Evolutionary conservation across 2,888 invertebrate species (phyloP), one percentile per base, ranked within the genome.

Genomic region (Carterocephalus palaemon): DNA sequence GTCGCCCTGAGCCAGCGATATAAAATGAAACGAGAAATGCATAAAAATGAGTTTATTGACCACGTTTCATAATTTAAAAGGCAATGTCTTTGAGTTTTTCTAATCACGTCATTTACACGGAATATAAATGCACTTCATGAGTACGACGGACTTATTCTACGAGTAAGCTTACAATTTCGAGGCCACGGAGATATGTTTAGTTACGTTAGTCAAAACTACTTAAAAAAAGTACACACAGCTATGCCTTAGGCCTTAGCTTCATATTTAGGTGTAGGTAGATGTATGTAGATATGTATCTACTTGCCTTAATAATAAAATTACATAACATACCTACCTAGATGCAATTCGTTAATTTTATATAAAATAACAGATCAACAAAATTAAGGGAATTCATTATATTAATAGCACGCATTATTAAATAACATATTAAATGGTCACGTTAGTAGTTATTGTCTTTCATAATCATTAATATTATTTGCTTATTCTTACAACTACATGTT

Each of bases 391-490:
- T 17, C 19, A 26, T 24, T 29, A 24, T 28, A 28, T 37, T 45
- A 45, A 45, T 45, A 45, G 45, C 45, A 45, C 45, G 16, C 37
- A 37, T 26, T 29, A 33, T 7, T 31, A 37, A 24, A 37, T 24
- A 16, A 19, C 22, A 8, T 46, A 41, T 37, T 33, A 37, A 23
- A 39, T 28, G 13, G 28, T 24, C 17, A 17, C 16, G 45, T 50
- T 53, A 51, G 41, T 41, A 47, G 48, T 53, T 53, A 51, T 50
- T 55, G 54, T 55, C 54, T 55, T 55, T 55, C 48, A 46, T 43
- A 26, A 40, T 23, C n/a, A n/a, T 15, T 29, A 29, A 16, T 23
- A 8, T 10, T 23, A 31, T 31, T 24, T 37, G 13, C 37, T 10
- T 42, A 42, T 7, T 24, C 13, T 37, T 29, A 41, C 5, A 24